A percentile compares a stretch with the other conserved stretches of the same genome.
Conservation (phyloP, 2,888 invertebrate species). For the Orthosia cruda region DNA sequence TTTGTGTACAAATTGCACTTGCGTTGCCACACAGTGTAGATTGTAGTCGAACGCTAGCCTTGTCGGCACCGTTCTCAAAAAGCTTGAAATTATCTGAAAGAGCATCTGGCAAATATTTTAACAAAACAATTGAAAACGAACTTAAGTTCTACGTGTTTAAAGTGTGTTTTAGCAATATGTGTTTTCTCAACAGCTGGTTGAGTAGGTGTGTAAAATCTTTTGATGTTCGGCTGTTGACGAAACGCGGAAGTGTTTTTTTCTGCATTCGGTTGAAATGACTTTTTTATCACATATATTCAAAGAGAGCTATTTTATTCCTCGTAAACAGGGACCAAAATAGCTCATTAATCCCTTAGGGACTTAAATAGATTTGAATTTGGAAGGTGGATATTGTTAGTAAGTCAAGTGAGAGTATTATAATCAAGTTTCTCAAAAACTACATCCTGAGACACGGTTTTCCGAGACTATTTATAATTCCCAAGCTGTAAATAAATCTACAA, state of each 20-base stretch:
- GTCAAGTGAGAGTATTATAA: no score
- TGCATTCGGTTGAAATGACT: conserved; percentile 31
- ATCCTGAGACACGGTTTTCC: no score
- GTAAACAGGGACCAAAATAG: no score
- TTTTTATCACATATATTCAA: no score
- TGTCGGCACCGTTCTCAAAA: background rate
- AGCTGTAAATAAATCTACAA: no score
- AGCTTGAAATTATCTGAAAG: background rate
- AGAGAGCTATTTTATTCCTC: no score
- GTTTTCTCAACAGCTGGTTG: background rate
- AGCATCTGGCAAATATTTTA: conserved; percentile 5
- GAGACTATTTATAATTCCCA: no score
- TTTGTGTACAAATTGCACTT: conserved; percentile 25
- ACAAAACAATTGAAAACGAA: conserved; percentile 4
- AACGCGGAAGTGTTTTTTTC: conserved; percentile 3
- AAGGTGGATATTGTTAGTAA: no score
- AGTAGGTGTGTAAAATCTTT: conserved; percentile 30
- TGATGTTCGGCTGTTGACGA: conserved; percentile 37
- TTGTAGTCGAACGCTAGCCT: background rate
- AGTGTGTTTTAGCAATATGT: background rate
- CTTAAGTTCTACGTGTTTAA: background rate
- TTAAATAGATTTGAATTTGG: no score
- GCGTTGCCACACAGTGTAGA: background rate
- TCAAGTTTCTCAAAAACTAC: no score
- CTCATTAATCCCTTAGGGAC: no score